Percentiles rank a stretch among this genome's conserved stretches.
phyloP scores from a whole-genome alignment of 2,113 vertebrate species.

The Pedetes capensis region DNA sequence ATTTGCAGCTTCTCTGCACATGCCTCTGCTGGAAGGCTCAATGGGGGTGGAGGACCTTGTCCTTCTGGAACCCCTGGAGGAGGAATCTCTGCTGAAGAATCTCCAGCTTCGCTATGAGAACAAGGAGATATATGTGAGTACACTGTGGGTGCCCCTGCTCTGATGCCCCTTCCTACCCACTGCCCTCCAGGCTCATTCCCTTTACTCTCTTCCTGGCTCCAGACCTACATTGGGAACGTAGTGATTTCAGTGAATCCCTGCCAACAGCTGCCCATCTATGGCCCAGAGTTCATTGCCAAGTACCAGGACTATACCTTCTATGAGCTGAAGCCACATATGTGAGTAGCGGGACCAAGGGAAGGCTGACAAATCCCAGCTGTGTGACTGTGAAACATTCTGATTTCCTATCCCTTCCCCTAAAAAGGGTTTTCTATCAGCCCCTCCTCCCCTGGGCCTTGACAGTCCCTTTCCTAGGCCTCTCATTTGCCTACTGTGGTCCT shows the following conservation, averaged over 20 bases:
- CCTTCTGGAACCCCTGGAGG: conserved; percentile 83
- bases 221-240: conserved; percentile 88
- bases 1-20: not conserved
- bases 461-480: not conserved
- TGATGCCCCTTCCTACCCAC: not conserved
- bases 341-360: conserved; percentile 57
- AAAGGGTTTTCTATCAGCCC: not conserved
- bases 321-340: conserved; percentile 87
- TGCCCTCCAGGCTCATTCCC: not conserved
- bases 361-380: not conserved
- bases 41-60: conserved; percentile 84
- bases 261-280: conserved; percentile 84
- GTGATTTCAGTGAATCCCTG: conserved; percentile 88
- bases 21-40: conserved; percentile 68
- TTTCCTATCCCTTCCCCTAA: not conserved
- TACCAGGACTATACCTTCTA: conserved; percentile 84
- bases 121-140: conserved; percentile 85
- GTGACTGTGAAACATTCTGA: not conserved
- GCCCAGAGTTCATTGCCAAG: conserved; percentile 79
- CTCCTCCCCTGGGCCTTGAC: not conserved
- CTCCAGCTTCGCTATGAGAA: conserved; percentile 82
- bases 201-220: not conserved
- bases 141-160: rapidly evolving
- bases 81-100: conserved; percentile 83
- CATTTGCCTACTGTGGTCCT: not conserved